Conservation (phyloP, 2,888 invertebrate species). For the Hemicrepidius hirtus region DNA sequence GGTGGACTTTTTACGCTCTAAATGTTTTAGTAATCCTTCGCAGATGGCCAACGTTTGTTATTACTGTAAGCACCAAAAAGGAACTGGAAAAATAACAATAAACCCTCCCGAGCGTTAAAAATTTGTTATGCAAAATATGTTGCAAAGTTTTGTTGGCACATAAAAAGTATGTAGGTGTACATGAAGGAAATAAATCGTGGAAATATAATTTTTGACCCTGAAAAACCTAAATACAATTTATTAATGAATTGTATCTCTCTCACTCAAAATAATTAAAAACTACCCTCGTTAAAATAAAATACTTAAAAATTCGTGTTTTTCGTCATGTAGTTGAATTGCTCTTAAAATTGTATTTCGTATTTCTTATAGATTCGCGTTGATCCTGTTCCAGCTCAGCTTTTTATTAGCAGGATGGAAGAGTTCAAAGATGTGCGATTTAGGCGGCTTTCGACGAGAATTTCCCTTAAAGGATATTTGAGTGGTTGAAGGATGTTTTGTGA, state of each 20-base stretch:
- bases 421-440: not conserved
- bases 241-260: not conserved
- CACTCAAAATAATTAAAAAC: too few species aligned
- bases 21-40: slow-evolving; percentile 13
- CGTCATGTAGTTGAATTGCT: not conserved
- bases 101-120: not conserved
- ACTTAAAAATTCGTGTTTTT: not conserved
- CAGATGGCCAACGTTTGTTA: slow-evolving; percentile 12
- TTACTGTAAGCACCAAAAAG: not conserved
- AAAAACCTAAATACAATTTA: not conserved
- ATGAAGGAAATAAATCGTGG: not conserved
- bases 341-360: slow-evolving; percentile 5
- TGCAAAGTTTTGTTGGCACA: slow-evolving; percentile 5
- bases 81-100: slow-evolving; percentile 18
- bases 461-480: slow-evolving; percentile 13
- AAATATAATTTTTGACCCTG: not conserved
- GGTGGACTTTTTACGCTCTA: slow-evolving; percentile 18
- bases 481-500: slow-evolving; percentile 15
- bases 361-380: slow-evolving; percentile 4
- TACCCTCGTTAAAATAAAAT: too few species aligned
- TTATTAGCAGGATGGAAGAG: slow-evolving; percentile 11
- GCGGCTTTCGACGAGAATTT: slow-evolving; percentile 5
- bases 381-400: slow-evolving; percentile 7
- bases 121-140: slow-evolving; percentile 14
- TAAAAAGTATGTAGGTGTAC: not conserved